phyloP scores from a whole-genome alignment of 2,888 invertebrate genomes.

The Rhogogaster chlorosoma region DNA sequence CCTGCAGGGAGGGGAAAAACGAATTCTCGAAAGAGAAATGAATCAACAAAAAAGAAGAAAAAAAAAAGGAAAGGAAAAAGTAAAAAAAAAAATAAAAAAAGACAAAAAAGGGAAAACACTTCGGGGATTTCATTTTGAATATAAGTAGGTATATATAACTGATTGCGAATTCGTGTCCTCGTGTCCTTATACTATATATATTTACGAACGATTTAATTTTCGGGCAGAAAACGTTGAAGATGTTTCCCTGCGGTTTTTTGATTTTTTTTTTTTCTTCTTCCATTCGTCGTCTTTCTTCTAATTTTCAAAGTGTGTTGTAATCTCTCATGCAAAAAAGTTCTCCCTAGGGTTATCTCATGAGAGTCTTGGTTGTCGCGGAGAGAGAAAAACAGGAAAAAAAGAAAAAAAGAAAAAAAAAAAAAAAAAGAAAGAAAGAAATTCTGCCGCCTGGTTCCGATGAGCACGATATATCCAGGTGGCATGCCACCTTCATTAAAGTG shows the following conservation, averaged over 20 bases:
- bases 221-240: neutral
- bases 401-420: neutral
- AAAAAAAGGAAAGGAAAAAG: neutral
- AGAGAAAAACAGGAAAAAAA: neutral
- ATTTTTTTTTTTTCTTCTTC: neutral
- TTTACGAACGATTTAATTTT: neutral
- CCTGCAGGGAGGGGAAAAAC: conserved; percentile 26
- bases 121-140: neutral
- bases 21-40: conserved; percentile 1
- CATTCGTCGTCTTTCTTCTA: neutral
- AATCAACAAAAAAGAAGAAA: neutral
- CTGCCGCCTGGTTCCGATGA: neutral
- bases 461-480: conserved; percentile 48
- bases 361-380: neutral
- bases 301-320: neutral
- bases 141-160: too few relatives aligned
- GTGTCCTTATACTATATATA: neutral
- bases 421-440: neutral
- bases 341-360: neutral
- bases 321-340: neutral
- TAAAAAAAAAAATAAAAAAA: neutral
- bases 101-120: neutral
- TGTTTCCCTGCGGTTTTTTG: neutral
- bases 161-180: neutral
- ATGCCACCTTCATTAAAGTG: conserved; percentile 54